Evolutionary conservation across 2,113 vertebrate species (phyloP).

Genomic region (Dicentrarchus labrax): DNA sequence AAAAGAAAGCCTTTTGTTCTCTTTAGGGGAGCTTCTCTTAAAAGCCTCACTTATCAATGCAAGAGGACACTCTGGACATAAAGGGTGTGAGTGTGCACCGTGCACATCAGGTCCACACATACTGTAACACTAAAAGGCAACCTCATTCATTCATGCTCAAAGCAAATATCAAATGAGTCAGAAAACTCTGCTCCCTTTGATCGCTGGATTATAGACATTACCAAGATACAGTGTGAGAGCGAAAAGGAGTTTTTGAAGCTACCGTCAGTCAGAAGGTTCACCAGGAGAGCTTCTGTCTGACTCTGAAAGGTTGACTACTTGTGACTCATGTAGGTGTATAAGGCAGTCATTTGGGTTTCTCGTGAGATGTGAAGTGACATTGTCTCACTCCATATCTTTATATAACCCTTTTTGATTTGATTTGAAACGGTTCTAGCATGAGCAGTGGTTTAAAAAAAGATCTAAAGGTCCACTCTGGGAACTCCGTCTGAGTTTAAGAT

Average conservation of each 20-base stretch:
- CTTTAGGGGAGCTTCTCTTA: constrained; percentile 40
- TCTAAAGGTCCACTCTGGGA: no score
- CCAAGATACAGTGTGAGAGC: neutral
- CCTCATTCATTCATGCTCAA: constrained; percentile 52
- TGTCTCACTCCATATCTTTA: neutral
- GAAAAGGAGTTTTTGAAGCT: constrained; percentile 13
- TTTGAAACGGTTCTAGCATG: neutral
- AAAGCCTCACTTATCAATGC: constrained; percentile 44
- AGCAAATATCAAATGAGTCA: constrained; percentile 34
- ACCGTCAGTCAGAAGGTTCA: constrained; percentile 19
- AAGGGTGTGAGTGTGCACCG: neutral
- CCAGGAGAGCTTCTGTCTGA: constrained; percentile 7
- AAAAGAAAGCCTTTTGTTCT: constrained; percentile 64
- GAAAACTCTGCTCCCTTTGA: constrained; percentile 21
- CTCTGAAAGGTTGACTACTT: constrained; percentile 3
- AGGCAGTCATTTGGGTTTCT: constrained; percentile 1
- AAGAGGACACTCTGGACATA: constrained; percentile 48
- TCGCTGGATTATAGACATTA: constrained; percentile 2
- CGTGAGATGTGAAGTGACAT: neutral
- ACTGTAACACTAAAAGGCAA: constrained; percentile 14
- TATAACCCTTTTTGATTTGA: neutral
- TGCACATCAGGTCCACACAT: neutral
- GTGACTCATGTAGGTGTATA: constrained; percentile 4
- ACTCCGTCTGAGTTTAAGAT: no score
- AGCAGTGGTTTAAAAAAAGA: neutral